phyloP scores from a whole-genome alignment of 2,797 vertebrate species.

The Darevskia nairensis region DNA sequence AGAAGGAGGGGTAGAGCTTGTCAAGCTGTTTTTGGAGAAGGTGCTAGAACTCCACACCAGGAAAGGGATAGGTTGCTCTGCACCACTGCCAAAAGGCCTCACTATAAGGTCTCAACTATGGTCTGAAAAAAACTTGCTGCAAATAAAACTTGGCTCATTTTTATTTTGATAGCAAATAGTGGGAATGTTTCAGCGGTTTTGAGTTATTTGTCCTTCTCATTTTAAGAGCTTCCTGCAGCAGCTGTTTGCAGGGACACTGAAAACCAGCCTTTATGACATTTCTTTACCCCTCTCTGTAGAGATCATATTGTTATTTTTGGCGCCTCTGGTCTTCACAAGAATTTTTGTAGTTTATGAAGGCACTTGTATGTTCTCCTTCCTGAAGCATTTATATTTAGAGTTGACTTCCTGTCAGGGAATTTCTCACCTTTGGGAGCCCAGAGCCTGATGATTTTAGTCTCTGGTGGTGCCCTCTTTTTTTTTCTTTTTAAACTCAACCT shows the following conservation, averaged over 20 bases:
- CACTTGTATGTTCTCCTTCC: conserved; percentile 68
- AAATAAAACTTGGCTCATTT: conserved; percentile 43
- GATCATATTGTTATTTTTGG: conserved; percentile 66
- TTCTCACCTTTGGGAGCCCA: conserved; percentile 69
- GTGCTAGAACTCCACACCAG: neutral
- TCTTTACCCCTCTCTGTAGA: conserved; percentile 56
- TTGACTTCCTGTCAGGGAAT: conserved; percentile 53
- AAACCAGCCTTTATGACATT: conserved; percentile 62
- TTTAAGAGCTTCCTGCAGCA: conserved; percentile 50
- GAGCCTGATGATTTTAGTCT: conserved; percentile 53
- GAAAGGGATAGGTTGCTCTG: neutral
- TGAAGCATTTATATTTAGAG: conserved; percentile 69
- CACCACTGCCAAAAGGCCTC: conserved; percentile 9
- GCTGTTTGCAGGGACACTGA: conserved; percentile 19
- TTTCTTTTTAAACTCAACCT: conserved; percentile 11
- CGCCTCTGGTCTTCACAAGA: conserved; percentile 53
- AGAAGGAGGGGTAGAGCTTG: neutral
- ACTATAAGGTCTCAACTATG: neutral
- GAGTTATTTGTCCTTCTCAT: conserved; percentile 19
- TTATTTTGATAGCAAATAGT: conserved; percentile 35
- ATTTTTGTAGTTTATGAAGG: conserved; percentile 71
- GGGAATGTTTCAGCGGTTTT: conserved; percentile 32
- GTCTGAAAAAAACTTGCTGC: conserved; percentile 32
- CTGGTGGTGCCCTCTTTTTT: neutral
- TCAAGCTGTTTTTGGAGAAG: neutral